A percentile compares a stretch with the other conserved stretches of the same genome.
Conservation (phyloP, 2,888 invertebrate species). For the Drosophila yooni region DNA sequence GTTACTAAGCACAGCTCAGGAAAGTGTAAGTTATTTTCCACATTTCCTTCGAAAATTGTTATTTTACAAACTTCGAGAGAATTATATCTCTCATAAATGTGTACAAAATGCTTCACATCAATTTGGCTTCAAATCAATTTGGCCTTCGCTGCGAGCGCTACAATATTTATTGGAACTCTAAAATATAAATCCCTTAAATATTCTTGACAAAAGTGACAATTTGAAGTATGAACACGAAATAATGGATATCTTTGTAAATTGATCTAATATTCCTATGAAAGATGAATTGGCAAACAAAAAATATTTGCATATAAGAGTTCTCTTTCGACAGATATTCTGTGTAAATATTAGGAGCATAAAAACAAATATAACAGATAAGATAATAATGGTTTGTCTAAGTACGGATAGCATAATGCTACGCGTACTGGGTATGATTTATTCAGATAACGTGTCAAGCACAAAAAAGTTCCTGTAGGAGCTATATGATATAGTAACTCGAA, state of each 20-base stretch:
- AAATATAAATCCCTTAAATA: neutral
- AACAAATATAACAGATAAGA: neutral
- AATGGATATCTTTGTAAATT: neutral
- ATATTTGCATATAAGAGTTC: neutral
- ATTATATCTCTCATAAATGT: neutral
- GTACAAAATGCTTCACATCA: neutral
- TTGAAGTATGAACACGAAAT: neutral
- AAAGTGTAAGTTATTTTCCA: neutral
- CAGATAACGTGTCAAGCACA: too few species aligned
- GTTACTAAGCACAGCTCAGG: neutral
- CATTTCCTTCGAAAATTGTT: neutral
- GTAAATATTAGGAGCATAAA: neutral
- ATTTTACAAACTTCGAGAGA: neutral
- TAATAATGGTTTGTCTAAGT: neutral
- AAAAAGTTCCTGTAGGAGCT: too few species aligned
- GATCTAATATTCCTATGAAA: neutral
- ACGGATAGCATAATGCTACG: too few species aligned
- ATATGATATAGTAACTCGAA: neutral
- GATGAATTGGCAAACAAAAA: neutral
- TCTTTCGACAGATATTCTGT: neutral
- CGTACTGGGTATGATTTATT: too few species aligned
- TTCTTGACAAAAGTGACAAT: neutral
- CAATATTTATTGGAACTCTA: neutral
- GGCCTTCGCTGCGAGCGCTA: neutral
- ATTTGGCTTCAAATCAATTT: neutral